These are phyloP conservation scores for Achroia grisella DNA, from an alignment of 1,140 invertebrate genomes.

Conservation along the genomic window DNA sequence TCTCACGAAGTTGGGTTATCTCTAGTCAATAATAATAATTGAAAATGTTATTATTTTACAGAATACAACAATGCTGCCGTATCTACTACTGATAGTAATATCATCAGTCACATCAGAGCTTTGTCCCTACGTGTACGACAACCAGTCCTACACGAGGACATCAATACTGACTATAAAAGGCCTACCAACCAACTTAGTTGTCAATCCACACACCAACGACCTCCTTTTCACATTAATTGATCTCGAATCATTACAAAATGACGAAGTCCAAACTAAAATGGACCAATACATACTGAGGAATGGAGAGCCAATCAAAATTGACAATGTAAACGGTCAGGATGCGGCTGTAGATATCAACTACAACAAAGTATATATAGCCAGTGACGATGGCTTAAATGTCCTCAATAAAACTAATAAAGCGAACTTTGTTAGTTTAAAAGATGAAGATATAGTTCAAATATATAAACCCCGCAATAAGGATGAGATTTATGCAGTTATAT, in stretches of 20 bases:
- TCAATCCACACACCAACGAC: slow-evolving; percentile 41
- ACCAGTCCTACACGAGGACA: slow-evolving; percentile 29
- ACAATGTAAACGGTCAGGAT: slow-evolving; percentile 51
- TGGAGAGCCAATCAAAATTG: slow-evolving; percentile 45
- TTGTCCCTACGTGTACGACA: slow-evolving; percentile 41
- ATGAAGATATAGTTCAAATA: slow-evolving; percentile 57
- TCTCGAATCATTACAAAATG: slow-evolving; percentile 46
- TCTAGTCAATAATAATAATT: not conserved
- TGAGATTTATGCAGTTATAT: slow-evolving; percentile 47
- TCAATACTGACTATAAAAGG: slow-evolving; percentile 51
- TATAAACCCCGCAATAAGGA: slow-evolving; percentile 41
- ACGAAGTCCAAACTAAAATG: slow-evolving; percentile 61
- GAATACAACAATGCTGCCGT: slow-evolving; percentile 39
- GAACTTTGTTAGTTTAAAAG: slow-evolving; percentile 40
- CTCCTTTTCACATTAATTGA: slow-evolving; percentile 58
- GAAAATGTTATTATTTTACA: slow-evolving; percentile 24
- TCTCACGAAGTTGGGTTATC: too few relatives aligned
- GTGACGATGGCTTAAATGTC: slow-evolving; percentile 42
- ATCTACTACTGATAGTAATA: slow-evolving; percentile 29
- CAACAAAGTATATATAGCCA: slow-evolving; percentile 53
- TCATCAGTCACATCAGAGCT: slow-evolving; percentile 30
- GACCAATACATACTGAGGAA: slow-evolving; percentile 55
- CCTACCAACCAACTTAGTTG: slow-evolving; percentile 53
- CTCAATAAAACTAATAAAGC: slow-evolving; percentile 41
- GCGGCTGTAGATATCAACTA: slow-evolving; percentile 45